phyloP scores from a whole-genome alignment of 2,113 vertebrate genomes.

The Sclerurus mexicanus region DNA sequence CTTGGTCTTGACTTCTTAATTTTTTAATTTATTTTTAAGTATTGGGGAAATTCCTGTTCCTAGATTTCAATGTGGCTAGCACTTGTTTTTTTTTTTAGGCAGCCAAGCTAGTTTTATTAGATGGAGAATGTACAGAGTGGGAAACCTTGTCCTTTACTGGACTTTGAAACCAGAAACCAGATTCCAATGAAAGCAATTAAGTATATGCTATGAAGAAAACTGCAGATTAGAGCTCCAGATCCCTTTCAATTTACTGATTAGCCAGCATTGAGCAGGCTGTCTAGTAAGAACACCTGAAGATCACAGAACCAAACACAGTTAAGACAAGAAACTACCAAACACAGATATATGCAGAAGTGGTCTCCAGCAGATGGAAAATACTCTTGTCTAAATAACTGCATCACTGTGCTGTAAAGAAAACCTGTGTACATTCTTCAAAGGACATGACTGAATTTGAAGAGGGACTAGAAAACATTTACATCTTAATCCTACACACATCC shows the following conservation, averaged over 20 bases:
- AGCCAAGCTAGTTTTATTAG: not conserved
- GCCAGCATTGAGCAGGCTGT: not conserved
- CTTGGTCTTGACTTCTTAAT: not conserved
- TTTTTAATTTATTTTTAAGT: not conserved
- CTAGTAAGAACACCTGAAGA: not conserved
- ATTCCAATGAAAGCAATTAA: not conserved
- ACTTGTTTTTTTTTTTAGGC: not conserved
- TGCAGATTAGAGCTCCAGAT: not conserved
- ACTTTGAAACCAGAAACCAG: conserved; percentile 43
- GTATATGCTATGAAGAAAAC: not conserved
- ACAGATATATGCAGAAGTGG: not conserved
- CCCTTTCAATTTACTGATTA: not conserved
- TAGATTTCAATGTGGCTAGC: not conserved
- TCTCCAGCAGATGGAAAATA: not conserved
- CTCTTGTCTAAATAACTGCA: not conserved
- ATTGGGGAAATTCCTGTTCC: not conserved
- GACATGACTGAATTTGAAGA: not conserved
- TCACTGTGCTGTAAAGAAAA: not conserved
- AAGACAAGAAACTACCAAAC: not conserved
- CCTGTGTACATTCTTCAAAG: not conserved
- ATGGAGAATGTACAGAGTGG: not conserved
- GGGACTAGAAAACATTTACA: not conserved
- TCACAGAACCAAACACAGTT: not conserved
- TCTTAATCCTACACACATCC: not conserved
- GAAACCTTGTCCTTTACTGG: not conserved